Percentiles rank a stretch among this genome's conserved stretches.
Conservation (phyloP, 1,140 invertebrate genomes). For the Trachymyrmex cornetzi region DNA sequence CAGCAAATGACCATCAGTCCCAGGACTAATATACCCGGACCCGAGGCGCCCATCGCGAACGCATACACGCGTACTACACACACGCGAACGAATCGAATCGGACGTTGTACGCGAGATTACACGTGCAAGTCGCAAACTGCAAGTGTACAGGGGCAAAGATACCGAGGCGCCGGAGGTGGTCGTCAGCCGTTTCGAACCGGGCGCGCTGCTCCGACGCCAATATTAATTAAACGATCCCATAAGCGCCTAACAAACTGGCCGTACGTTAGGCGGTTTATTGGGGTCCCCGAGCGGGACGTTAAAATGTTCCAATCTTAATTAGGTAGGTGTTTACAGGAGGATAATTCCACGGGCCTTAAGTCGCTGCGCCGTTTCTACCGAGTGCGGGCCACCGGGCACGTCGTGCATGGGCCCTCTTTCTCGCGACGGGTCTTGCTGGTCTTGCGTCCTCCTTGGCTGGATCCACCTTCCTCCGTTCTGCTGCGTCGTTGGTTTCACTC, state of each 20-base stretch:
- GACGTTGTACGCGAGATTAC: slow-evolving; percentile 27
- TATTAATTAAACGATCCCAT: slow-evolving; percentile 87
- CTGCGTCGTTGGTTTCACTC: neutral
- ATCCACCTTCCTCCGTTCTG: neutral
- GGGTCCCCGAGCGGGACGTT: slow-evolving; percentile 82
- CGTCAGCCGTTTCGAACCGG: slow-evolving; percentile 74
- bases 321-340: slow-evolving; percentile 86
- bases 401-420: slow-evolving; percentile 17
- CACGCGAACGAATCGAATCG: slow-evolving; percentile 14
- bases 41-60: neutral
- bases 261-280: slow-evolving; percentile 85
- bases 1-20: slow-evolving; percentile 48
- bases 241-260: slow-evolving; percentile 84
- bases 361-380: slow-evolving; percentile 70
- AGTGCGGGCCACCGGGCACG: slow-evolving; percentile 71
- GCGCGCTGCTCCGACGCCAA: slow-evolving; percentile 80
- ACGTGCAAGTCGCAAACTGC: slow-evolving; percentile 64
- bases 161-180: slow-evolving; percentile 82
- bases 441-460: neutral
- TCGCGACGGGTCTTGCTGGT: neutral
- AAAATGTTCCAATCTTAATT: slow-evolving; percentile 87
- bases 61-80: slow-evolving; percentile 10
- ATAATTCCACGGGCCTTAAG: slow-evolving; percentile 80
- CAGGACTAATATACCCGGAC: slow-evolving; percentile 43
- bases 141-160: slow-evolving; percentile 59